Conservation (phyloP, 1,140 invertebrate genomes). For the Harpegnathos saltator region DNA sequence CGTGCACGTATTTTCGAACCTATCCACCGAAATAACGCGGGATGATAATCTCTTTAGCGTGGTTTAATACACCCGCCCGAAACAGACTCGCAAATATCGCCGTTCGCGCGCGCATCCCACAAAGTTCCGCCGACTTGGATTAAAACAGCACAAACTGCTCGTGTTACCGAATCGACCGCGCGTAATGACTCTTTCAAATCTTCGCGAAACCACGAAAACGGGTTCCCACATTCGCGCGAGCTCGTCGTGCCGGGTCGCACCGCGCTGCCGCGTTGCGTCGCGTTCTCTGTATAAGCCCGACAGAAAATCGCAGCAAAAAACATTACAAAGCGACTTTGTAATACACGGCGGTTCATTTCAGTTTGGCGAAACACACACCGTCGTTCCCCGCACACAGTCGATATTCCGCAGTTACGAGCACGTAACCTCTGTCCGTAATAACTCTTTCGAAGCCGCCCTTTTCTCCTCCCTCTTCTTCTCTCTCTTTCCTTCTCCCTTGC, state of each 20-base stretch:
- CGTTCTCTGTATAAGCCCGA: slow-evolving; percentile 11
- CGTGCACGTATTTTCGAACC: neutral
- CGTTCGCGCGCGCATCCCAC: neutral
- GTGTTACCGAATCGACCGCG: slow-evolving; percentile 43
- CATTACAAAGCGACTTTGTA: slow-evolving; percentile 56
- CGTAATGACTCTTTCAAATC: slow-evolving; percentile 61
- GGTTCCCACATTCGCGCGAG: slow-evolving; percentile 54
- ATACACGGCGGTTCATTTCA: slow-evolving; percentile 52
- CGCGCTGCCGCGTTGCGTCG: too few species aligned
- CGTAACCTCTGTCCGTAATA: slow-evolving; percentile 70
- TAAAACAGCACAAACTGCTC: slow-evolving; percentile 28
- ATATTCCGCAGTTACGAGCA: slow-evolving; percentile 67
- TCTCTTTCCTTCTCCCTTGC: neutral
- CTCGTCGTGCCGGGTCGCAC: slow-evolving; percentile 7
- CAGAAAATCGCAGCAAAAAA: slow-evolving; percentile 51
- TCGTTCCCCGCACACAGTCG: slow-evolving; percentile 35
- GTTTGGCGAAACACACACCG: slow-evolving; percentile 52
- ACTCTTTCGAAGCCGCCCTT: slow-evolving; percentile 43
- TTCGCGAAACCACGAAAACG: slow-evolving; percentile 35
- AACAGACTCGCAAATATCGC: slow-evolving; percentile 7
- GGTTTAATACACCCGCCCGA: neutral
- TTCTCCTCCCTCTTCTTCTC: neutral
- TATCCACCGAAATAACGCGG: neutral
- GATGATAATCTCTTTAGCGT: neutral
- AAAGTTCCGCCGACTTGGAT: slow-evolving; percentile 4